Percentiles rank a stretch among this genome's conserved stretches.
Evolutionary conservation across 2,797 vertebrate species (phyloP).

Genomic region (Enoplosus armatus): DNA sequence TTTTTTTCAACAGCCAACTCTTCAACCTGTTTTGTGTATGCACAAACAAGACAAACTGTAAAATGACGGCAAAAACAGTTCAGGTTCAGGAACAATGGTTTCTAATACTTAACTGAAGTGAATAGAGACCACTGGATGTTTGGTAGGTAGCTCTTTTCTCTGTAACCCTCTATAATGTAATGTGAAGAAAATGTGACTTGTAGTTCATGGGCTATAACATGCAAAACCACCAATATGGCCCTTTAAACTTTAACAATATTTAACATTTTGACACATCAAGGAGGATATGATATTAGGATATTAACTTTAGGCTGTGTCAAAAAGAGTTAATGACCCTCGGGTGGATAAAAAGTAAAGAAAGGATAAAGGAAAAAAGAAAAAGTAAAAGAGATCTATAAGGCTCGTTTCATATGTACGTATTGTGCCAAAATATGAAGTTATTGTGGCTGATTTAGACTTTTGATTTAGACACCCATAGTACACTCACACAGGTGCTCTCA

Average conservation of each 20-base stretch:
- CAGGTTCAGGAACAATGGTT: background rate
- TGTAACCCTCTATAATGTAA: too few species aligned
- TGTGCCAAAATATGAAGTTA: background rate
- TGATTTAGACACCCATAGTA: background rate
- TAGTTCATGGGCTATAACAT: background rate
- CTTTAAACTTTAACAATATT: background rate
- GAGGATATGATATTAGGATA: background rate
- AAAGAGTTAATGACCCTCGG: background rate
- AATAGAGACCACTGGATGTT: conserved; percentile 6
- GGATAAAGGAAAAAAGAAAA: background rate
- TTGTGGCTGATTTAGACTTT: background rate
- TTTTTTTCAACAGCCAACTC: background rate
- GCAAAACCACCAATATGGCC: background rate
- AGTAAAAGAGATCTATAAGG: background rate
- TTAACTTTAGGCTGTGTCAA: background rate
- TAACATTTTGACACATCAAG: background rate
- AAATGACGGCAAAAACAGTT: background rate
- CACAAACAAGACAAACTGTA: background rate
- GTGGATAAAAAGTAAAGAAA: background rate
- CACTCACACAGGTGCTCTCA: conserved; percentile 4
- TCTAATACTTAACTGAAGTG: background rate
- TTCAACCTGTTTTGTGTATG: background rate
- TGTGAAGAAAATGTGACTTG: background rate
- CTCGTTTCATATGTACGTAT: background rate
- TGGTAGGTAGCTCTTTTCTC: background rate